These are phyloP conservation scores for Catalaphyllia jardinei DNA, from an alignment of 64 coral and sea anemone genomes.

Conservation along the genomic window DNA sequence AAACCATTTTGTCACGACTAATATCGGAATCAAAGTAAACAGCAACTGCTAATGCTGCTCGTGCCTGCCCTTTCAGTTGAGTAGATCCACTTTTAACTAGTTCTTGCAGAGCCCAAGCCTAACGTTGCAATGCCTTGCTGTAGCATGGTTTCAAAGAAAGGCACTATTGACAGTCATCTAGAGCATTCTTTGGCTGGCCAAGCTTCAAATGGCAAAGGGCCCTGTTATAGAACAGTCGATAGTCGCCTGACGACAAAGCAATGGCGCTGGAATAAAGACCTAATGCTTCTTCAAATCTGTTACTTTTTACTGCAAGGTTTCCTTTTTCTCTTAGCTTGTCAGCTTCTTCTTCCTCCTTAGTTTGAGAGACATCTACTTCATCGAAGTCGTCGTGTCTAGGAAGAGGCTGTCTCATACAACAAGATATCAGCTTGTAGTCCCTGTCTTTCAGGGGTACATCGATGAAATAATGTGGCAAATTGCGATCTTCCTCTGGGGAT, in stretches of 20 bases:
- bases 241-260: constrained; percentile 23
- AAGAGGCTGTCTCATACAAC: constrained; percentile 48
- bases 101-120: constrained; percentile 70
- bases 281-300: constrained; percentile 32
- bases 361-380: neutral
- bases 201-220: constrained; percentile 75
- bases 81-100: constrained; percentile 11
- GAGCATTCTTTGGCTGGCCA: constrained; percentile 31
- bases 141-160: constrained; percentile 47
- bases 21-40: constrained; percentile 19
- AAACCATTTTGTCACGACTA: neutral
- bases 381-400: neutral
- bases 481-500: neutral
- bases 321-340: constrained; percentile 62
- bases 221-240: constrained; percentile 63
- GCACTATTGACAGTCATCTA: constrained; percentile 79
- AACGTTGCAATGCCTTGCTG: constrained; percentile 63
- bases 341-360: neutral
- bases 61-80: neutral
- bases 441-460: constrained; percentile 62
- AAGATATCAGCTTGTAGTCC: constrained; percentile 71
- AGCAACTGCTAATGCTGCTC: constrained; percentile 42
- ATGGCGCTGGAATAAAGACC: constrained; percentile 56
- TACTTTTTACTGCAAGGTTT: constrained; percentile 49
- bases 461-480: constrained; percentile 31